phyloP scores from a whole-genome alignment of 2,888 invertebrate genomes.

The Tetragonisca angustula region DNA sequence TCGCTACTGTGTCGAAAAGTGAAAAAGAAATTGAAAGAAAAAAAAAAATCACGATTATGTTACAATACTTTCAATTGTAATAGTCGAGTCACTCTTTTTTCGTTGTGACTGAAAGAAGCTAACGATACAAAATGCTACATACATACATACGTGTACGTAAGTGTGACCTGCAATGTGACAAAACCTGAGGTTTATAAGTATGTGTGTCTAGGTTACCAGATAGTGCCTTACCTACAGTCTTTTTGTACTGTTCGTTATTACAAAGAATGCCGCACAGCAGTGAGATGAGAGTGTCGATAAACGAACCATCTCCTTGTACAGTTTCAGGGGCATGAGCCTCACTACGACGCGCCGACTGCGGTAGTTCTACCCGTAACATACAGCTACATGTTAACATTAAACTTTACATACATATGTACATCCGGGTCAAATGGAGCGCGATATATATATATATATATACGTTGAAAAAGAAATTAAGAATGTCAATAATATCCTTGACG shows the following conservation, averaged over 20 bases:
- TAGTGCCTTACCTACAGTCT: constrained; percentile 80
- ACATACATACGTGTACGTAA: constrained; percentile 1
- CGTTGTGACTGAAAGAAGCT: too few relatives aligned
- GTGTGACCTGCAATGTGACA: constrained; percentile 32
- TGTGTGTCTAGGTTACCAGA: constrained; percentile 35
- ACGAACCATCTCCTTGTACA: constrained; percentile 79
- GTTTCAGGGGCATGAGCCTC: constrained; percentile 78
- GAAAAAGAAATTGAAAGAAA: neutral
- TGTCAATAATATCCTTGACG: neutral
- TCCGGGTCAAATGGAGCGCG: constrained; percentile 68
- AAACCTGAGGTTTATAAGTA: constrained; percentile 12
- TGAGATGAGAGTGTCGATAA: constrained; percentile 82
- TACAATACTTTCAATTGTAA: neutral
- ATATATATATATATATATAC: neutral
- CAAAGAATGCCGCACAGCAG: constrained; percentile 83
- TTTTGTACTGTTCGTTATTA: constrained; percentile 81
- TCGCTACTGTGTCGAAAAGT: neutral
- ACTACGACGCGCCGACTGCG: constrained; percentile 77
- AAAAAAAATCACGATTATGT: neutral
- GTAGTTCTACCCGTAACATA: constrained; percentile 81
- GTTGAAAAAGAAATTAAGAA: neutral
- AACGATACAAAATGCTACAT: neutral
- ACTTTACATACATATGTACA: constrained; percentile 75
- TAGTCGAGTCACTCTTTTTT: neutral
- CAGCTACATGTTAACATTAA: constrained; percentile 80